phyloP scores from a whole-genome alignment of 2,888 invertebrate species.

The Chorisops tibialis region DNA sequence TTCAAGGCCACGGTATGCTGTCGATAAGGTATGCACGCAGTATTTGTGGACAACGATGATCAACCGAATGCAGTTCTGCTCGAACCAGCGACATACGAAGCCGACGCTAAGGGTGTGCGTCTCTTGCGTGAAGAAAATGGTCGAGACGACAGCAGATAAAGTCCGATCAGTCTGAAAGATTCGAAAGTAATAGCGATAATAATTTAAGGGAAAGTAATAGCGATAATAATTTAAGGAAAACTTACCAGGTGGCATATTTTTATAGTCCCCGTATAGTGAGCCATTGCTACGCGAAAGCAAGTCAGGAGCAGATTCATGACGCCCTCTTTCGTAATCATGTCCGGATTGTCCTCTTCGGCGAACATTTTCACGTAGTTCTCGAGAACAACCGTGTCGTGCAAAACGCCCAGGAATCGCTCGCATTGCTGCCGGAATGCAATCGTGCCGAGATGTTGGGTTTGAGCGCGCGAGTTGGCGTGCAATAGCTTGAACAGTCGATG shows the following conservation, averaged over 20 bases:
- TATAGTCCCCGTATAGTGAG: conserved; percentile 66
- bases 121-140: conserved; percentile 78
- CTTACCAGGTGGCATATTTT: conserved; percentile 60
- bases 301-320: conserved; percentile 66
- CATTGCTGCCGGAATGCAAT: conserved; percentile 70
- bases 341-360: conserved; percentile 56
- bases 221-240: neutral
- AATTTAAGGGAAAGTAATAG: conserved; percentile 18
- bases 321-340: conserved; percentile 61
- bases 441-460: conserved; percentile 60
- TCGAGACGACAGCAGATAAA: conserved; percentile 67
- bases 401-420: conserved; percentile 60
- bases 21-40: conserved; percentile 51
- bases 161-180: conserved; percentile 62
- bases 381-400: conserved; percentile 60
- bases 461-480: conserved; percentile 59
- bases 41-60: conserved; percentile 73
- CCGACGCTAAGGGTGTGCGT: conserved; percentile 69
- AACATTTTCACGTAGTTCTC: conserved; percentile 69
- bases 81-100: conserved; percentile 78
- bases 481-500: conserved; percentile 65
- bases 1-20: conserved; percentile 58
- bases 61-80: conserved; percentile 72
- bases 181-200: conserved; percentile 13
- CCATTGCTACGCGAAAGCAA: conserved; percentile 77